Percentiles rank a stretch among this genome's conserved stretches.
Conservation (phyloP, 2,888 invertebrate genomes). For the Microplitis deprimator region DNA sequence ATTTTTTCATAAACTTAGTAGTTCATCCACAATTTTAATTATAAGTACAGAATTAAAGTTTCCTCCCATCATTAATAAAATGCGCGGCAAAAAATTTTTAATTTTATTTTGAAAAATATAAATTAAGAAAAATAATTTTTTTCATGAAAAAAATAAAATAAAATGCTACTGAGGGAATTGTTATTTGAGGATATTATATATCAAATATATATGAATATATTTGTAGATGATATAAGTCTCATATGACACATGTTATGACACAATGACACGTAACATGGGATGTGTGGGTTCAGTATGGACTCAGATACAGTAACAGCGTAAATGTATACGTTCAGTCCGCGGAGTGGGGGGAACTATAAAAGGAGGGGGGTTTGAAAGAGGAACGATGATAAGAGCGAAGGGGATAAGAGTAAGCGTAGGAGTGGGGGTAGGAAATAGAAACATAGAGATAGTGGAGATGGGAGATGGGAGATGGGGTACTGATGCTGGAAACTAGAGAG, state of each 20-base stretch:
- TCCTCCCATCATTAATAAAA: too few relatives aligned
- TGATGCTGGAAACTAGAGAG: conserved; percentile 16
- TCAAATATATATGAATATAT: neutral
- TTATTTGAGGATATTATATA: neutral
- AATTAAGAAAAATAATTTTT: too few relatives aligned
- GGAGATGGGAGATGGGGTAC: too few relatives aligned
- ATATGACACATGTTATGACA: conserved; percentile 4
- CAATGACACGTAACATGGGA: neutral
- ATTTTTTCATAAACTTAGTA: too few relatives aligned
- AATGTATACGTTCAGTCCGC: neutral
- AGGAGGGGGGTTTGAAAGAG: neutral
- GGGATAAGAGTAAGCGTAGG: too few relatives aligned
- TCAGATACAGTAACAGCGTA: neutral
- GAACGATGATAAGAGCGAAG: too few relatives aligned
- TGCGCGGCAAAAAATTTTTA: too few relatives aligned
- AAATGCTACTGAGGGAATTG: too few relatives aligned
- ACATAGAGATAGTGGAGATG: conserved; percentile 19
- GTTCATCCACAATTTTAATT: too few relatives aligned
- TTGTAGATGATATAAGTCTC: conserved; percentile 1
- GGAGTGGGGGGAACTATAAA: neutral
- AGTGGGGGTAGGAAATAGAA: neutral
- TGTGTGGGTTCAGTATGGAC: neutral
- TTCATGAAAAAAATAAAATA: too few relatives aligned
- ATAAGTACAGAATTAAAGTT: too few relatives aligned
- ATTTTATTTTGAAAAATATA: too few relatives aligned